Base-by-base conservation (phyloP, 2,888 invertebrate species). In the Lycaena phlaeas region DNA sequence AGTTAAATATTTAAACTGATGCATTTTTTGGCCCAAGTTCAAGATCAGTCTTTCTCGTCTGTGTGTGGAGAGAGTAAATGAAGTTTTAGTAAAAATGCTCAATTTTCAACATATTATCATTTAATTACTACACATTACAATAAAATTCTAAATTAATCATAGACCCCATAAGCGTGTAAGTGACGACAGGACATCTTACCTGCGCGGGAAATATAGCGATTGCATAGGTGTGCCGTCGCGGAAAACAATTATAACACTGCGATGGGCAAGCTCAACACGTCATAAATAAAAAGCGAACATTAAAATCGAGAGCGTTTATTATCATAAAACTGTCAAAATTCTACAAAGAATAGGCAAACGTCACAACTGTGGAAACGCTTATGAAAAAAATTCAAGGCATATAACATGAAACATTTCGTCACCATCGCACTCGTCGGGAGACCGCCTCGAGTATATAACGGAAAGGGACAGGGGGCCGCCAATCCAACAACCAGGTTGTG, bases 401-500 rank as follows among this genome's bases (percentile, higher is more conserved):
- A 38, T 56, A 60, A 69, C 70, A 72, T 72, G 68, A 68, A 69
- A 56, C n/a, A n/a, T n/a, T 53, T 68, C 59, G 55, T 56, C 52
- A 54, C 56, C 53, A 52, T 56, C 58, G 64, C 65, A 48, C 42
- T 44, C 25, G 42, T 43, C 36, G 43, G 27, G 41, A 40, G 22
- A 43, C 34, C 34, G 17, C 34, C 11, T 34, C 34, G 39, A 39
- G 34, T 22, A 34, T n/a, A 38, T 38, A 39, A 39, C 29, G 22
- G 25, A 30, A 30, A 30, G 39, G 30, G 82, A 76, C 79, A 81
- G 77, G 79, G 84, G 85, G 79, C 82, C 81, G 77, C 68, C 79
- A 81, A 81, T 84, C 84, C 85, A 85, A 85, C 85, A 85, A 85
- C 85, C 60, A 48, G 52, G 85, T 85, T 85, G 84, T 81, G 85